Evolutionary conservation across 1,140 invertebrate genomes (phyloP).

Genomic region (Microplitis mediator): DNA sequence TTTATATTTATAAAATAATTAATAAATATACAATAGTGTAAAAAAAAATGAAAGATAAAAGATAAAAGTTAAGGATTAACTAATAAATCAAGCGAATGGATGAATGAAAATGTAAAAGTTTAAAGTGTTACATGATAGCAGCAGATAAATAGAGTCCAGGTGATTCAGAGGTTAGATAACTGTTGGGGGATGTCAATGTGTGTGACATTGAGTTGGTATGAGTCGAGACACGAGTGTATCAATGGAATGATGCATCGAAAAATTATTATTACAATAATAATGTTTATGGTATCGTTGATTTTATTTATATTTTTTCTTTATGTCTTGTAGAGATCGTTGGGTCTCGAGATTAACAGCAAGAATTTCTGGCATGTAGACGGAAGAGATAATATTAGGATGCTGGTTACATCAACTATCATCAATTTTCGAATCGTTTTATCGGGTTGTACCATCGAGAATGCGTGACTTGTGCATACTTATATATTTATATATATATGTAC

Average conservation of each 20-base stretch:
- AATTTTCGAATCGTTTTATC: background rate
- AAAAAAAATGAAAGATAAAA: background rate
- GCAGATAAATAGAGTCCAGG: too few species aligned
- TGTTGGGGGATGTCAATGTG: too few species aligned
- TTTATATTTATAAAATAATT: background rate
- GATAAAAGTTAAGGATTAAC: too few species aligned
- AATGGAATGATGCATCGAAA: slow-evolving; percentile 5
- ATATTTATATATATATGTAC: background rate
- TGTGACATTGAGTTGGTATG: too few species aligned
- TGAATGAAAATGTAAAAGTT: too few species aligned
- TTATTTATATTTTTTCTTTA: background rate
- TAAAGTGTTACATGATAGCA: too few species aligned
- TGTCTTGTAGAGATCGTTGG: too few species aligned
- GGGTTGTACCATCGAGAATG: slow-evolving; percentile 9
- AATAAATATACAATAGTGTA: background rate
- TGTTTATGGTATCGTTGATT: background rate
- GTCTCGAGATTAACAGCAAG: too few species aligned
- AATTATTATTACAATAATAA: background rate
- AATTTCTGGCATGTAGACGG: background rate
- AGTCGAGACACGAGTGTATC: background rate
- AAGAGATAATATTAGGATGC: slow-evolving; percentile 17
- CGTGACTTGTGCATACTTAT: slow-evolving; percentile 1
- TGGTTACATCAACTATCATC: slow-evolving; percentile 13
- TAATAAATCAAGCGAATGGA: too few species aligned
- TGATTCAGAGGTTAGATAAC: too few species aligned